Evolutionary conservation across 2,113 vertebrate genomes (phyloP), one percentile per base, ranked within the genome.

Genomic region (Malaclemys terrapin): DNA sequence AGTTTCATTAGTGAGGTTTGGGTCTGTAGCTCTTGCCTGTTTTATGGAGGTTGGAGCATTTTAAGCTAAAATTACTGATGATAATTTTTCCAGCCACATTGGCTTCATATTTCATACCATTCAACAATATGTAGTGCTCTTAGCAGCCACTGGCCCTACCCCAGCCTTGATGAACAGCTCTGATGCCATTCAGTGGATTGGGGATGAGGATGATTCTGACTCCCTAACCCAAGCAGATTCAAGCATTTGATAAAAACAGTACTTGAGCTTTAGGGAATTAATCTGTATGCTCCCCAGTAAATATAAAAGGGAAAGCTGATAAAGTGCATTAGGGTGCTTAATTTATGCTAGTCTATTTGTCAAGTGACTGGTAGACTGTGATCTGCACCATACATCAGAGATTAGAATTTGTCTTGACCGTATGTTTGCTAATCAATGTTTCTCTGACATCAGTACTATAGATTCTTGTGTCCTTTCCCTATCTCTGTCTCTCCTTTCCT

Each of bases 1-100:
- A 93, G 82, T 97, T 98, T 98, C 98, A 97, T 97, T 96, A 95
- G 95, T 93, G 93, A 98, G 91, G 88, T 88, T 96, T 96, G 94
- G 93, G 94, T 88, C 65, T 57, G 38, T n/a, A 29, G 79, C 53
- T 96, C 97, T 96, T 12, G 5, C 65, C 59, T 94, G 89, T 92
- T 96, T 97, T 96, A 97, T 59, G 38, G 24, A 82, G 87, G 89
- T 89, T 94, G 93, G 95, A 90, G 93, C 76, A 90, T 95, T 93
- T 97, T 72, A 59, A 85, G 90, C 84, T 75, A 93, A 94, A 87
- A 96, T 96, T 97, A 80, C 91, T 89, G 92, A 24, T 76, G 49
- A 87, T 47, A 79, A 50, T 53, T 91, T 80, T 96, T 69, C 3
- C 31, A 95, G 93, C 94, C 76, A 42, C 75, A 87, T 88, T 35